A percentile compares a stretch with the other conserved stretches of the same genome.
These are phyloP conservation scores for Clarias gariepinus DNA, from an alignment of 2,113 vertebrate genomes.

Conservation along the genomic window DNA sequence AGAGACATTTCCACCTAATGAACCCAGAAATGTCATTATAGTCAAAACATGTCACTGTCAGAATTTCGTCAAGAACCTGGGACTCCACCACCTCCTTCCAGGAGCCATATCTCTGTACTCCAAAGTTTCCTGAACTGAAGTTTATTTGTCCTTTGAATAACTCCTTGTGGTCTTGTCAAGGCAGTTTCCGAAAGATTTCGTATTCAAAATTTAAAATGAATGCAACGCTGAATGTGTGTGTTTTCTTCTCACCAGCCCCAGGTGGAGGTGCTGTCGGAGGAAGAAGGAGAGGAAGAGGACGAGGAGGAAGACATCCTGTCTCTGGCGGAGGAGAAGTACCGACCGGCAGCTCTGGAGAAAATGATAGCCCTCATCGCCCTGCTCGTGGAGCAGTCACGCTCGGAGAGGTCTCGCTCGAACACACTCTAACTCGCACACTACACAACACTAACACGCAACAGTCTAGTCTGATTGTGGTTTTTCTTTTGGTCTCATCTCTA, in stretches of 20 bases:
- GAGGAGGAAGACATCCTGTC: constrained; percentile 98
- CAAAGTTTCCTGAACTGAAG: neutral
- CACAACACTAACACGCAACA: neutral
- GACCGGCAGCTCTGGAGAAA: constrained; percentile 98
- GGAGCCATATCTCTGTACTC: neutral
- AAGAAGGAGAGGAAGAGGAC: constrained; percentile 97
- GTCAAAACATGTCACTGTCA: too few species aligned
- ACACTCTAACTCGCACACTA: neutral
- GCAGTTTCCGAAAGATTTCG: neutral
- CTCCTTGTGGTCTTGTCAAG: neutral
- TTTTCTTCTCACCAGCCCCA: constrained; percentile 78
- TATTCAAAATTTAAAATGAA: neutral
- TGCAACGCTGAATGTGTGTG: neutral
- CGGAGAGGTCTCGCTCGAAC: constrained; percentile 80
- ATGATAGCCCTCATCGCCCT: constrained; percentile 98
- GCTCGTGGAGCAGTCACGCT: constrained; percentile 96
- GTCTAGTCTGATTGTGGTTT: neutral
- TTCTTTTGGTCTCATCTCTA: constrained; percentile 35
- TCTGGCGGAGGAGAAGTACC: constrained; percentile 97
- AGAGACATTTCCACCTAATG: neutral
- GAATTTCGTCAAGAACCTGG: neutral
- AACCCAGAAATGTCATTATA: neutral
- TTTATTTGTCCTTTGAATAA: too few species aligned
- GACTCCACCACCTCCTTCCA: neutral
- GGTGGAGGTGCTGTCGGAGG: constrained; percentile 98